phyloP scores from a whole-genome alignment of 2,888 invertebrate species.

The Patella caerulea region DNA sequence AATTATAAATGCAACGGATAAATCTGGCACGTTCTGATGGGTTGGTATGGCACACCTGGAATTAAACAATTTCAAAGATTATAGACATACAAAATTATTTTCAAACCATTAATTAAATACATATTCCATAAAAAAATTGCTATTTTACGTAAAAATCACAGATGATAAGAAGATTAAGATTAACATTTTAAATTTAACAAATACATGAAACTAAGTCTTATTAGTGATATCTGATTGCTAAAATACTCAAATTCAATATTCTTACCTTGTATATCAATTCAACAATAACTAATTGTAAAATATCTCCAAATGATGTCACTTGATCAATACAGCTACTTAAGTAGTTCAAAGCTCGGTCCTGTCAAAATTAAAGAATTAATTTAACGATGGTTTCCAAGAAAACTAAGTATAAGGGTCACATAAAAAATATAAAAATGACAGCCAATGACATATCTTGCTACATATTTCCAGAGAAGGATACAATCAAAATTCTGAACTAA shows the following conservation, averaged over 20 bases:
- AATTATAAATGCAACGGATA: conserved; percentile 97
- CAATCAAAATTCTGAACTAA: no score
- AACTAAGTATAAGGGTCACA: background rate
- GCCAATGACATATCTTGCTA: no score
- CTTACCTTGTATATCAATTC: conserved; percentile 96
- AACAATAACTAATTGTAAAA: conserved; percentile 97
- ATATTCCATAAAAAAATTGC: background rate
- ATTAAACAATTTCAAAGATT: conserved; percentile 1
- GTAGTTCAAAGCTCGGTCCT: conserved; percentile 92
- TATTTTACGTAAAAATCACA: background rate
- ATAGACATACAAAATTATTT: background rate
- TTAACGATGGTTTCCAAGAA: background rate
- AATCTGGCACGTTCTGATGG: conserved; percentile 95
- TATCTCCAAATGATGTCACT: conserved; percentile 94
- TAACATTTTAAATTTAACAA: background rate
- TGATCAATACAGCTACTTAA: conserved; percentile 91
- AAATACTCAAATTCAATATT: background rate
- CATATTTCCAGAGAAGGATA: no score
- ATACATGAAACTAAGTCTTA: background rate
- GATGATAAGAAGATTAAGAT: background rate
- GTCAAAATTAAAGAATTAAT: conserved; percentile 65
- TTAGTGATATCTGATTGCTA: no score
- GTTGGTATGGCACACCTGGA: conserved; percentile 93
- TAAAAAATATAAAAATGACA: background rate
- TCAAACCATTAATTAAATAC: background rate